phyloP scores from a whole-genome alignment of 2,113 vertebrate genomes.

The Myiozetetes cayanensis region DNA sequence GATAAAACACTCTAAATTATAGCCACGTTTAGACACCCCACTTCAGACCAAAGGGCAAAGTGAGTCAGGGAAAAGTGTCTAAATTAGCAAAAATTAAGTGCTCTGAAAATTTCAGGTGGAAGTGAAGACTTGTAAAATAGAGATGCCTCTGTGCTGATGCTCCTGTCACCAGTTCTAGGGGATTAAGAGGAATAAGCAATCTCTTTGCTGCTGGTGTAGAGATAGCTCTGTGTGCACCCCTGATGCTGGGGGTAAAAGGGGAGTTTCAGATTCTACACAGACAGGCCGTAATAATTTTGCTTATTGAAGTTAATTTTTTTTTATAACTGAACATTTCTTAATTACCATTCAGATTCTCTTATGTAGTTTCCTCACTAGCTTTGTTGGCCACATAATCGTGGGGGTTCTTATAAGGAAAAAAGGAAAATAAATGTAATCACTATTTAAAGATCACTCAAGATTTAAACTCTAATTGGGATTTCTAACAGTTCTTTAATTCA shows the following conservation, averaged over 20 bases:
- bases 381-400: neutral
- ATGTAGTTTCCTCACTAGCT: neutral
- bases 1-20: neutral
- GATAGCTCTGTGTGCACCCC: neutral
- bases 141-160: neutral
- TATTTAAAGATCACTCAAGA: no score
- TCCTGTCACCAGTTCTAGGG: neutral
- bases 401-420: neutral
- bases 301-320: neutral
- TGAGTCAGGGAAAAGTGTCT: neutral
- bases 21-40: neutral
- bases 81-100: neutral
- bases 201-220: neutral
- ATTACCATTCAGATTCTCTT: fast-evolving
- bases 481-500: neutral
- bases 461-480: neutral
- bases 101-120: neutral
- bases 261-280: no score
- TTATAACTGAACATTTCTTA: neutral
- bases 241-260: neutral
- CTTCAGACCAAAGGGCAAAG: neutral
- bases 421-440: neutral
- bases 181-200: neutral
- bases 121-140: neutral
- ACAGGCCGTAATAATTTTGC: neutral